Evolutionary conservation across 2,797 vertebrate genomes (phyloP).

Genomic region (Gallinago solitaria): DNA sequence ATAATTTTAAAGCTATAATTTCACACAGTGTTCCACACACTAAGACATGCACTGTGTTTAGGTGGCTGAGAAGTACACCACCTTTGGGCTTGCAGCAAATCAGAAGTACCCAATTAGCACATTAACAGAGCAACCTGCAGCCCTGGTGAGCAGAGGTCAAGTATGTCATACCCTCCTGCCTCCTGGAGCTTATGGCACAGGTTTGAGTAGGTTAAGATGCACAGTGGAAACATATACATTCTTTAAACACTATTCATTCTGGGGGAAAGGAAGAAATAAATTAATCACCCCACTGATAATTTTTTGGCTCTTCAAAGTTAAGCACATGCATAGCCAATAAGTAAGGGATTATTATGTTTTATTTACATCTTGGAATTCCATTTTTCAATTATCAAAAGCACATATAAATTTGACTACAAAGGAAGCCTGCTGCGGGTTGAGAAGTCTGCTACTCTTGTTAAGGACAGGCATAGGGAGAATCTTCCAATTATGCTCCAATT

Average conservation of each 20-base stretch:
- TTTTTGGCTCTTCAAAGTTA: neutral
- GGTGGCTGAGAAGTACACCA: neutral
- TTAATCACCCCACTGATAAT: fast-evolving
- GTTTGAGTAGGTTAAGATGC: neutral
- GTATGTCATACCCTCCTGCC: neutral
- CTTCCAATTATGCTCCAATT: neutral
- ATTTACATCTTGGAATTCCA: neutral
- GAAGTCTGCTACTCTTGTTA: neutral
- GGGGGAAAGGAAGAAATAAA: neutral
- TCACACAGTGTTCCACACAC: fast-evolving
- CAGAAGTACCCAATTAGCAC: neutral
- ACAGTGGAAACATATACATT: neutral
- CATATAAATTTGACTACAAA: neutral
- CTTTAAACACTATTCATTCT: neutral
- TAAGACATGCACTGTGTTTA: fast-evolving
- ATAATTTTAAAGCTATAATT: neutral
- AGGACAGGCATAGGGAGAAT: neutral
- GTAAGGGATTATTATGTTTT: neutral
- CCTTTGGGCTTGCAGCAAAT: neutral
- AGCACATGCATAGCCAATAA: neutral
- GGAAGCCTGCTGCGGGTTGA: neutral
- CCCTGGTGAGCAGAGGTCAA: neutral
- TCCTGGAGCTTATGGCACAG: neutral
- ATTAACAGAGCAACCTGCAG: neutral
- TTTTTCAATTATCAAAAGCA: neutral